A percentile compares a stretch with the other conserved stretches of the same genome.
These are phyloP conservation scores for Mustela nigripes DNA, from an alignment of 2,113 vertebrate species.

Conservation along the genomic window DNA sequence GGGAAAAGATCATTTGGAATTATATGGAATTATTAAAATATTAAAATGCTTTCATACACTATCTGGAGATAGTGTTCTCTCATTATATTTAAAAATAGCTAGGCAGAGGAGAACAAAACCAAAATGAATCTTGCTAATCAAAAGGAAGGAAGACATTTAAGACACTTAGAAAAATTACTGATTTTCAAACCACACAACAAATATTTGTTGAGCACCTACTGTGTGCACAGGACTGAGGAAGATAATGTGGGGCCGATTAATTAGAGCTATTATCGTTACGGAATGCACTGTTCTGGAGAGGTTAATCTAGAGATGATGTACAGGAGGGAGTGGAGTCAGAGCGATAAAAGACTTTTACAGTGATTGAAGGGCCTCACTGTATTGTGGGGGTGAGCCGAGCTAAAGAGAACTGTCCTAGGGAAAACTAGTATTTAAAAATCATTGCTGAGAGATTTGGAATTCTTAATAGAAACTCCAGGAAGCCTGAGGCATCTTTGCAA, in stretches of 20 bases:
- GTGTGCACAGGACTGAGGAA: not conserved
- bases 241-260: not conserved
- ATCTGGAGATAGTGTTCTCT: slow-evolving; percentile 46
- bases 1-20: slow-evolving; percentile 70
- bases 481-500: slow-evolving; percentile 43
- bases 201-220: slow-evolving; percentile 48
- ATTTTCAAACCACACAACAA: not conserved
- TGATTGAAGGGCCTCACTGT: not conserved
- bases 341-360: not conserved
- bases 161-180: not conserved
- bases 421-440: slow-evolving; percentile 60
- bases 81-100: slow-evolving; percentile 73
- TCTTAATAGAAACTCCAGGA: slow-evolving; percentile 67
- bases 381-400: not conserved
- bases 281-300: not conserved
- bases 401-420: slow-evolving; percentile 20
- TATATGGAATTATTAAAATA: slow-evolving; percentile 75
- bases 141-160: slow-evolving; percentile 12
- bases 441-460: slow-evolving; percentile 63
- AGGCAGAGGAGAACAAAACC: slow-evolving; percentile 47
- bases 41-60: slow-evolving; percentile 71
- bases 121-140: slow-evolving; percentile 61
- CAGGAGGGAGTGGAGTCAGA: not conserved
- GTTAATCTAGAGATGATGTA: not conserved
- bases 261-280: not conserved